Conservation (phyloP, 2,888 invertebrate species). For the Hybos culiciformis region DNA sequence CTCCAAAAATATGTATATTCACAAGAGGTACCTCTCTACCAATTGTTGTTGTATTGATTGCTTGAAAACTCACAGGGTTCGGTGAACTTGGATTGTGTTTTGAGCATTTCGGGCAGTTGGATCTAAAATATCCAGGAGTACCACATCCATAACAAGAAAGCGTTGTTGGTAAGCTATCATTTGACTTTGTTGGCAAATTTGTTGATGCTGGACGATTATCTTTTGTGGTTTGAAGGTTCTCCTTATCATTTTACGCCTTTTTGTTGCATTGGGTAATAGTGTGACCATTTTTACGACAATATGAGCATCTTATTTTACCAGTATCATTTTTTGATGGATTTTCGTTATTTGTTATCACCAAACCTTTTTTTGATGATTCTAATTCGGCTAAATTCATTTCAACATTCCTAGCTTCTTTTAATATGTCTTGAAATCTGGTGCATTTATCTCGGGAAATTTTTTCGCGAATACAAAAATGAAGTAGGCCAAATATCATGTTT, state of each 20-base stretch:
- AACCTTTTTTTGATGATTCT: too few relatives aligned
- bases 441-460: not conserved
- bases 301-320: not conserved
- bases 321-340: not conserved
- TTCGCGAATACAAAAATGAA: too few relatives aligned
- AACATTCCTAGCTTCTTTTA: not conserved
- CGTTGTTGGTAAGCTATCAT: not conserved
- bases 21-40: slow-evolving; percentile 10
- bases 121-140: slow-evolving; percentile 1
- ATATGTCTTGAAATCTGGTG: not conserved
- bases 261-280: not conserved
- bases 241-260: not conserved
- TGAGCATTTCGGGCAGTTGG: slow-evolving; percentile 4
- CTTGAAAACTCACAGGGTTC: slow-evolving; percentile 6
- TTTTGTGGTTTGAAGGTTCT: not conserved
- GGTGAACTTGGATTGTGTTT: slow-evolving; percentile 3
- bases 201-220: not conserved
- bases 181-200: not conserved
- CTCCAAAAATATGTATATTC: slow-evolving; percentile 5
- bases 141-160: slow-evolving; percentile 7
- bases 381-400: not conserved
- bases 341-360: too few relatives aligned
- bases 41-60: slow-evolving; percentile 6
- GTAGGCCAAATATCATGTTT: not conserved
- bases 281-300: not conserved